Conservation (phyloP, 2,797 vertebrate species). For the Perodicticus potto region DNA sequence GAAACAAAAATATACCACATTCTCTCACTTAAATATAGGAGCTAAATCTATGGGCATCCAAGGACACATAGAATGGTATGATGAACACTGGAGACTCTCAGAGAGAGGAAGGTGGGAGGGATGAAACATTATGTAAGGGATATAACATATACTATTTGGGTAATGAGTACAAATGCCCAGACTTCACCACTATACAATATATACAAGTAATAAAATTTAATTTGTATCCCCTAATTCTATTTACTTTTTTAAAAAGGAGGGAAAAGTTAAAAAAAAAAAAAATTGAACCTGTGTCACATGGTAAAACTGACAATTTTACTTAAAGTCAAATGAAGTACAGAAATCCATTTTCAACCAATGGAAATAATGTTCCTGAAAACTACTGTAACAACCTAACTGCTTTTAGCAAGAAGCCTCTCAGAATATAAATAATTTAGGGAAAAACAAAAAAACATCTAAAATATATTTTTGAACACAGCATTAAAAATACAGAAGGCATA, state of each 20-base stretch:
- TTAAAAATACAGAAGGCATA: neutral
- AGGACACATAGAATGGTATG: neutral
- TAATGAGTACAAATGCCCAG: neutral
- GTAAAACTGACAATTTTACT: neutral
- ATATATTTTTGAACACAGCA: neutral
- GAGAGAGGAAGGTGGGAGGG: neutral
- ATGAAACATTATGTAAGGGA: neutral
- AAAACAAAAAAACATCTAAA: constrained; percentile 5
- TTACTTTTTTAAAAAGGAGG: neutral
- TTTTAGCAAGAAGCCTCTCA: neutral
- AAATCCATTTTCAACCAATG: neutral
- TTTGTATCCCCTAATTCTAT: neutral
- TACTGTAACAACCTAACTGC: neutral
- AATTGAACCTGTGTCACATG: neutral
- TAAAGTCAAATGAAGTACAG: neutral
- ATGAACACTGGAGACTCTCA: neutral
- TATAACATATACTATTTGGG: neutral
- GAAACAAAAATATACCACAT: neutral
- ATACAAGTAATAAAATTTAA: neutral
- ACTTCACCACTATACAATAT: neutral
- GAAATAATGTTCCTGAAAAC: constrained; percentile 35
- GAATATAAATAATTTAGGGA: neutral
- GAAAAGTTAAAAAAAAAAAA: neutral
- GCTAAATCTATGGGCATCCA: neutral
- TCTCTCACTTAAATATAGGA: neutral